Evolutionary conservation across 1,140 invertebrate species (phyloP).

Genomic region (Antheraea pernyi): DNA sequence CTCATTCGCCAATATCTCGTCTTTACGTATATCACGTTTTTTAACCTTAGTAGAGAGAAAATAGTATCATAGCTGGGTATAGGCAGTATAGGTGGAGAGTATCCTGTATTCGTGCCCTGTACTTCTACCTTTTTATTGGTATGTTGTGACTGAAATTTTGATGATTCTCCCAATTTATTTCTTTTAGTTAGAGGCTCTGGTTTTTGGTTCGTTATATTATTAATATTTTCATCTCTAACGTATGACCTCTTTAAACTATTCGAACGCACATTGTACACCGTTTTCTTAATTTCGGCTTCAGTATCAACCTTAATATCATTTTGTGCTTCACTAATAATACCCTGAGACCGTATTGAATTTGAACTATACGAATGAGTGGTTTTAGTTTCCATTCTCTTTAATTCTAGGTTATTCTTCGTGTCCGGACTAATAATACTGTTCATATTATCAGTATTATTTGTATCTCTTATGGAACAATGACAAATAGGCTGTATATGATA

Average conservation of each 20-base stretch:
- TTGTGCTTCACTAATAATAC: background rate
- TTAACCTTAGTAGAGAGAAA: background rate
- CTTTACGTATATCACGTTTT: background rate
- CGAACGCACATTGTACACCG: background rate
- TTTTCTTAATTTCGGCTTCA: background rate
- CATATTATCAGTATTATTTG: background rate
- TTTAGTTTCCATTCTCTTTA: background rate
- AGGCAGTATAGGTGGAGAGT: background rate
- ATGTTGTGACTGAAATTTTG: background rate
- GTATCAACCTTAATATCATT: background rate
- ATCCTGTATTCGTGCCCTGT: background rate
- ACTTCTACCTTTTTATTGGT: background rate
- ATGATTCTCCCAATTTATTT: background rate
- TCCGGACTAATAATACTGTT: background rate
- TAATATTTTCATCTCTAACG: background rate
- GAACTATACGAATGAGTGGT: background rate
- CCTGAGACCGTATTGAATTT: background rate
- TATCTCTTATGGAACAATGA: too few relatives aligned
- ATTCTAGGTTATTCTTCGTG: background rate
- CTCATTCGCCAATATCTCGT: too few relatives aligned
- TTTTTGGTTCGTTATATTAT: background rate
- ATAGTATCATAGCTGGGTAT: background rate
- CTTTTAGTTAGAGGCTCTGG: background rate
- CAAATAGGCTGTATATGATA: too few relatives aligned
- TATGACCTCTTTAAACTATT: background rate